Evolutionary conservation across 2,797 vertebrate species (phyloP).

Genomic region (Channa striata): DNA sequence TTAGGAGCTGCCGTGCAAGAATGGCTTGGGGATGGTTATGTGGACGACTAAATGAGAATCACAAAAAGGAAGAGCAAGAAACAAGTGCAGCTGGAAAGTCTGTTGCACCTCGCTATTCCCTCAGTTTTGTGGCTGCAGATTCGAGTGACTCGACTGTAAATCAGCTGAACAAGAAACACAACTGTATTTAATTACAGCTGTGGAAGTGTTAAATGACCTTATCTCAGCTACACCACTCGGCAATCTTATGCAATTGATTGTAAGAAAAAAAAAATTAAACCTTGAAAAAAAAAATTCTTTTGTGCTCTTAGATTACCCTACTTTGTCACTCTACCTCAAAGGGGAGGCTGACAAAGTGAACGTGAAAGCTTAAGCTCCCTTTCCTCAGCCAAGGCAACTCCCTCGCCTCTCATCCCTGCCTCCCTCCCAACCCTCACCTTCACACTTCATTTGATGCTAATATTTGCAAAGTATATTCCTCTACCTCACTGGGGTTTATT

Average conservation of each 20-base stretch:
- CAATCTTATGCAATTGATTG: constrained; percentile 67
- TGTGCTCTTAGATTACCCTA: constrained; percentile 57
- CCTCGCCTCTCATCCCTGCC: constrained; percentile 24
- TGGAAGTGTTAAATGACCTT: constrained; percentile 66
- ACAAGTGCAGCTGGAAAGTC: not conserved
- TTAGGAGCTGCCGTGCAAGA: constrained; percentile 1
- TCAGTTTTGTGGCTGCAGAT: constrained; percentile 26
- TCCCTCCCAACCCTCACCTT: constrained; percentile 68
- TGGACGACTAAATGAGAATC: constrained; percentile 9
- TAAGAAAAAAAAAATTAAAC: constrained; percentile 82
- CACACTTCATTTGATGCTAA: constrained; percentile 76
- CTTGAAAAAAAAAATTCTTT: constrained; percentile 66
- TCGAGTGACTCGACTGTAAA: constrained; percentile 47
- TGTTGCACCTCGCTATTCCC: not conserved
- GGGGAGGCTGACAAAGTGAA: constrained; percentile 52
- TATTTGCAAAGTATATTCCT: constrained; percentile 71
- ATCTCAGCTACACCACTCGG: constrained; percentile 51
- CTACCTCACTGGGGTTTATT: constrained; percentile 59
- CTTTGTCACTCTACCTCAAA: constrained; percentile 53
- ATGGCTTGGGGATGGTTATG: constrained; percentile 18
- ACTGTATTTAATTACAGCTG: constrained; percentile 73
- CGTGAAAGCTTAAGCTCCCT: constrained; percentile 34
- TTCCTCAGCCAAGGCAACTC: constrained; percentile 31
- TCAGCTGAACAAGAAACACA: constrained; percentile 66
- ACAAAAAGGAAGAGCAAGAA: not conserved